Evolutionary conservation across 2,113 vertebrate genomes (phyloP), one percentile per base, ranked within the genome.

Genomic region (Redunca redunca): DNA sequence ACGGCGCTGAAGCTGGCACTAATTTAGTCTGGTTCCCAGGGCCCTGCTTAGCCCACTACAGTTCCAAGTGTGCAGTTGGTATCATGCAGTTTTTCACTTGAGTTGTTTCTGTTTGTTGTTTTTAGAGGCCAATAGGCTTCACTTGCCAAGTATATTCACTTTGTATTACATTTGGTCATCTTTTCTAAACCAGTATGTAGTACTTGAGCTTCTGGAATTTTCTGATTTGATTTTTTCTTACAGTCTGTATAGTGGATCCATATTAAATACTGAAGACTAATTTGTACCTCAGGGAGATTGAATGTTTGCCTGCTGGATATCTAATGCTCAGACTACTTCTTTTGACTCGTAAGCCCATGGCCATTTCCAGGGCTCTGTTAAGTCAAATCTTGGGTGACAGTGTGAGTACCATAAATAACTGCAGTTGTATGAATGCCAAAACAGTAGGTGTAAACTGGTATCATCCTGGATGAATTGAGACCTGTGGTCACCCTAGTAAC

Each of bases 151-250:
- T 87, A 13, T 55, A 55, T 84, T 94, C 26, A 48, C 14, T 94
- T 91, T 95, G 55, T 48, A 16, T 94, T 91, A 43, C 26, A 26
- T 13, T 95, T 88, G 25, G 62, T 90, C 74, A 64, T 84, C 55
- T 82, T 91, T 91, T 97, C 86, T 77, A 40, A 83, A 96, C 46
- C 12, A 85, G 53, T 33, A 60, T 33, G 12, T 21, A 28, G 16
- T 93, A 64, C 40, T 97, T 92, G 71, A 96, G n/a, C 40, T 78
- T 74, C 50, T 90, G 95, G 28, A 55, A 33, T 82, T 53, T 95
- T 95, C 21, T 92, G 10, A 92, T 62, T 87, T 53, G 55, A 71
- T 91, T 95, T 36, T 36, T 92, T 91, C 23, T 81, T 90, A 2
- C 46, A 87, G 88, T 90, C 9, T 50, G 2, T 87, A 25, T 62